phyloP scores from a whole-genome alignment of 1,140 invertebrate species.

The Drosophila azteca region DNA sequence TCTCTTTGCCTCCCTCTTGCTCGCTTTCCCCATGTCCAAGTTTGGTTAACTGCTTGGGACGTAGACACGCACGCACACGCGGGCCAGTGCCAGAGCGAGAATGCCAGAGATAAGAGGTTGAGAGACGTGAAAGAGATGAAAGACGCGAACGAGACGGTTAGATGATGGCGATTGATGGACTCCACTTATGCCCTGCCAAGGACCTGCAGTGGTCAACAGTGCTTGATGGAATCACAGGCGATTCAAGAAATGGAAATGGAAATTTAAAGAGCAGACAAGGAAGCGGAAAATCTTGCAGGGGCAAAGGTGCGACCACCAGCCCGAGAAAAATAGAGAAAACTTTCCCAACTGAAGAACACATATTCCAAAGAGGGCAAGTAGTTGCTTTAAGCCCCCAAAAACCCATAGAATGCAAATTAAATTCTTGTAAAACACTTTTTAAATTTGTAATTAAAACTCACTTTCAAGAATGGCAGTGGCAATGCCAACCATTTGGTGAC shows the following conservation, averaged over 20 bases:
- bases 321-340: too few species aligned
- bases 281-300: too few species aligned
- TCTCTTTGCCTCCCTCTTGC: conserved; percentile 4
- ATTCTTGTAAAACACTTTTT: too few species aligned
- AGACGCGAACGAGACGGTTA: neutral
- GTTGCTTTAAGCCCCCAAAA: too few species aligned
- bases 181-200: conserved; percentile 5
- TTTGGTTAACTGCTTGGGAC: conserved; percentile 16
- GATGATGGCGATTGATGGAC: conserved; percentile 19
- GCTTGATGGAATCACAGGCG: neutral
- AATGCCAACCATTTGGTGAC: too few species aligned
- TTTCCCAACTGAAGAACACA: too few species aligned
- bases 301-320: too few species aligned
- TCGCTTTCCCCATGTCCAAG: neutral
- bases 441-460: too few species aligned
- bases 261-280: too few species aligned
- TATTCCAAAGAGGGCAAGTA: too few species aligned
- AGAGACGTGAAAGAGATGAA: conserved; percentile 1
- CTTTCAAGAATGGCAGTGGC: too few species aligned
- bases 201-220: neutral
- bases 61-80: conserved; percentile 20
- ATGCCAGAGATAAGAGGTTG: conserved; percentile 2
- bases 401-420: too few species aligned
- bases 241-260: neutral
- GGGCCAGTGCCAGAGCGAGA: conserved; percentile 13